A percentile compares a stretch with the other conserved stretches of the same genome.
Evolutionary conservation across 2,113 vertebrate species (phyloP).

Genomic region (Erythrolamprus reginae): DNA sequence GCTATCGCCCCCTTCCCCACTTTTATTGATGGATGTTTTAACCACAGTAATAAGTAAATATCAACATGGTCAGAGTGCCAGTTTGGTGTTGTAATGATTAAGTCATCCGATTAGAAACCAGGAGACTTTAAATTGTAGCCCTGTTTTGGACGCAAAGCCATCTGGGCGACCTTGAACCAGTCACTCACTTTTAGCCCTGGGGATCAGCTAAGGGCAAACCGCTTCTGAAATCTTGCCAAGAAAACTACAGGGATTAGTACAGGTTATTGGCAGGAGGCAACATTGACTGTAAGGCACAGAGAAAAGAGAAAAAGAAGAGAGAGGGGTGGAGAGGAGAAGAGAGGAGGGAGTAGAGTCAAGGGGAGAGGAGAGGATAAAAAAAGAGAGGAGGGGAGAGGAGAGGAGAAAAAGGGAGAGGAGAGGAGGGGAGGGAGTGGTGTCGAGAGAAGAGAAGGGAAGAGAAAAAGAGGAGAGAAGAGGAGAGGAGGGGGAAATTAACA

Average conservation of each 20-base stretch:
- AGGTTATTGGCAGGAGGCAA: background rate
- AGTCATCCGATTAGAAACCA: background rate
- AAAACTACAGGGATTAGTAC: background rate
- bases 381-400: too few species aligned
- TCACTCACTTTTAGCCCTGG: background rate
- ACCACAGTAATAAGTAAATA: background rate
- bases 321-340: too few species aligned
- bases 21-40: background rate
- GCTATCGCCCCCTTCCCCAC: too few species aligned
- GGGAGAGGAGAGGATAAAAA: too few species aligned
- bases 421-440: too few species aligned
- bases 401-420: too few species aligned
- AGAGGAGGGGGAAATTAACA: background rate
- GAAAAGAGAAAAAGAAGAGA: background rate
- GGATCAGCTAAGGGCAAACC: background rate
- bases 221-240: background rate
- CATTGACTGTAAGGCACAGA: background rate
- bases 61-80: background rate
- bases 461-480: fast-evolving
- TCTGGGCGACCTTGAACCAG: background rate
- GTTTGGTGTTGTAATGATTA: background rate
- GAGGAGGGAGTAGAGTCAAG: too few species aligned
- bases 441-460: fast-evolving
- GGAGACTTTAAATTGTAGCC: background rate
- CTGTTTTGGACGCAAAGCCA: background rate